phyloP scores from a whole-genome alignment of 2,888 invertebrate species.

The Odontomyia ornata region DNA sequence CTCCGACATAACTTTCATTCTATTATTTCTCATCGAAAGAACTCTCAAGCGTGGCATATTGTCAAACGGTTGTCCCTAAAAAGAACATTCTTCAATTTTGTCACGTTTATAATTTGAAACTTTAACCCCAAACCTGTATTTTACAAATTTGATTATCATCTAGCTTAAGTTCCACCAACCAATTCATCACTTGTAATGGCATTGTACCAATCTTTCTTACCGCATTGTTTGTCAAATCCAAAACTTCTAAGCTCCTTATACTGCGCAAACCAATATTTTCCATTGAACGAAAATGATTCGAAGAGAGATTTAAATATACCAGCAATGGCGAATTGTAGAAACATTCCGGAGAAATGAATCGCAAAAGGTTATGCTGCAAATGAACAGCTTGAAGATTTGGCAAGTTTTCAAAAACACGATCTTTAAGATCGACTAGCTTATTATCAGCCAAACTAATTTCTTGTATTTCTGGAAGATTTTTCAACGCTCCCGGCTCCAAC shows the following conservation, averaged over 20 bases:
- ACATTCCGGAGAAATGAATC: conserved; percentile 76
- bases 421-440: conserved; percentile 77
- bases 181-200: conserved; percentile 78
- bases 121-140: conserved; percentile 71
- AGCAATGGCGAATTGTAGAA: conserved; percentile 82
- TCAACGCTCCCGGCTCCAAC: conserved; percentile 77
- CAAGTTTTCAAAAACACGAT: conserved; percentile 78
- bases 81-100: no score
- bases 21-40: conserved; percentile 79
- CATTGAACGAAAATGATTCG: conserved; percentile 78
- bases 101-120: no score
- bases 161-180: conserved; percentile 86
- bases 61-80: conserved; percentile 77
- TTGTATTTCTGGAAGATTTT: conserved; percentile 73
- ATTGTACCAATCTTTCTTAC: conserved; percentile 76
- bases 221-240: conserved; percentile 85
- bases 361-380: conserved; percentile 80
- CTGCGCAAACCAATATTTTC: conserved; percentile 79
- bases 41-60: conserved; percentile 85
- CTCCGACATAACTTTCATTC: conserved; percentile 77
- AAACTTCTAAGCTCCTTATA: conserved; percentile 80
- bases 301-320: conserved; percentile 83
- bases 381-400: conserved; percentile 73
- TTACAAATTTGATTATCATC: conserved; percentile 85
- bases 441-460: conserved; percentile 77